Percentiles rank a stretch among this genome's conserved stretches.
Evolutionary conservation across 1,140 invertebrate species (phyloP).

Genomic region (Drosophila melanogaster): DNA sequence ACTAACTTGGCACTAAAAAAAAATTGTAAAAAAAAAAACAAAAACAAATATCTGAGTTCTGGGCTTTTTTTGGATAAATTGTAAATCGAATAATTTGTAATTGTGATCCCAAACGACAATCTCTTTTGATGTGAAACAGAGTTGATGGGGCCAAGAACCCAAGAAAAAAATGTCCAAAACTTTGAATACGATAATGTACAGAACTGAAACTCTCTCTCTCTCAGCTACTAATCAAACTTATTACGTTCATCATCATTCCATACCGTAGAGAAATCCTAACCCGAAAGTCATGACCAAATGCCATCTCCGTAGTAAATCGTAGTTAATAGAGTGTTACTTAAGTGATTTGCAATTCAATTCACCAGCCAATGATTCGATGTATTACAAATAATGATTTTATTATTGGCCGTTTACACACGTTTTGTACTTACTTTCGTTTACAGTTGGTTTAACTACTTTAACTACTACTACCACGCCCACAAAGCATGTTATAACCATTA

Average conservation of each 20-base stretch:
- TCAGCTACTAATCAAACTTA: constrained; percentile 51
- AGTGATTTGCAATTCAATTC: background rate
- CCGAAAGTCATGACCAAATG: constrained; percentile 5
- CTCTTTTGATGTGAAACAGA: constrained; percentile 36
- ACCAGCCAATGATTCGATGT: constrained; percentile 19
- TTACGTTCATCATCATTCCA: constrained; percentile 52
- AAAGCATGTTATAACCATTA: constrained; percentile 82
- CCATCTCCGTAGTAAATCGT: constrained; percentile 1
- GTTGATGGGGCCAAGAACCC: constrained; percentile 11
- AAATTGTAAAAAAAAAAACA: constrained; percentile 22
- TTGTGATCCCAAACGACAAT: constrained; percentile 19
- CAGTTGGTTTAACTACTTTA: constrained; percentile 77
- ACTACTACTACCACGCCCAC: constrained; percentile 74
- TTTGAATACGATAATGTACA: constrained; percentile 84
- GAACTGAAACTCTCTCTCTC: constrained; percentile 34
- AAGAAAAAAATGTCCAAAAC: constrained; percentile 83
- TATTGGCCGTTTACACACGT: constrained; percentile 70
- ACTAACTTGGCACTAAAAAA: constrained; percentile 68
- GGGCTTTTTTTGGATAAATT: constrained; percentile 75
- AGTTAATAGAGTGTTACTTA: constrained; percentile 1
- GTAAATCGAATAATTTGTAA: constrained; percentile 36
- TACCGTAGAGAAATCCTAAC: constrained; percentile 19
- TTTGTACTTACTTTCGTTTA: constrained; percentile 80
- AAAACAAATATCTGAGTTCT: constrained; percentile 84
- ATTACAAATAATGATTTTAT: constrained; percentile 46